These are phyloP conservation scores for Zapornia atra DNA, from an alignment of 2,113 vertebrate genomes.

Conservation along the genomic window DNA sequence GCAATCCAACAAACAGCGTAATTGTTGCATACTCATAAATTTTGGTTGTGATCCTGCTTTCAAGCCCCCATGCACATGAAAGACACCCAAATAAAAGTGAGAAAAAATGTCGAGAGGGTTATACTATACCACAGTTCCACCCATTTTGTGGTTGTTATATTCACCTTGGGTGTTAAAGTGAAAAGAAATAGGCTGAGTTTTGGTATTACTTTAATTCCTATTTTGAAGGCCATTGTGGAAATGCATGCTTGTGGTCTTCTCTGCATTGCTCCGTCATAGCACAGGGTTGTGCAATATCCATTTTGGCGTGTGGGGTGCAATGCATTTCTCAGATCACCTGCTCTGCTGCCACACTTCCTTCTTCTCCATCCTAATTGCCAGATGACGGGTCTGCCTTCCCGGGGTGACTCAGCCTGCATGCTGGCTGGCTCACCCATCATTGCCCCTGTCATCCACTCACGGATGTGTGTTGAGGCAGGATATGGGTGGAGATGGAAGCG, in stretches of 20 bases:
- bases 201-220: not conserved
- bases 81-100: not conserved
- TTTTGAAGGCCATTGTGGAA: not conserved
- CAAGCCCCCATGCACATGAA: not conserved
- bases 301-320: not conserved
- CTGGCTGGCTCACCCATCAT: not conserved
- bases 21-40: not conserved
- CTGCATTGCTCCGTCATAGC: not conserved
- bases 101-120: not conserved
- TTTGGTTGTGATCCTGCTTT: not conserved
- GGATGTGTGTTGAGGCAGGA: conserved; percentile 6
- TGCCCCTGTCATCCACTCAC: not conserved
- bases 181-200: not conserved
- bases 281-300: not conserved
- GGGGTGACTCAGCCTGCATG: conserved; percentile 16
- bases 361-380: not conserved
- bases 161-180: not conserved
- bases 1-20: not conserved
- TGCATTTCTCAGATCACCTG: conserved; percentile 11
- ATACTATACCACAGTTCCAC: not conserved
- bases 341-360: conserved; percentile 22
- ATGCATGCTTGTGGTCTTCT: not conserved
- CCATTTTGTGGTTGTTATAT: not conserved
- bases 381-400: not conserved
- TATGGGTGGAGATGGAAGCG: not conserved